phyloP scores from a whole-genome alignment of 2,888 invertebrate species.

The Drosophila robusta region DNA sequence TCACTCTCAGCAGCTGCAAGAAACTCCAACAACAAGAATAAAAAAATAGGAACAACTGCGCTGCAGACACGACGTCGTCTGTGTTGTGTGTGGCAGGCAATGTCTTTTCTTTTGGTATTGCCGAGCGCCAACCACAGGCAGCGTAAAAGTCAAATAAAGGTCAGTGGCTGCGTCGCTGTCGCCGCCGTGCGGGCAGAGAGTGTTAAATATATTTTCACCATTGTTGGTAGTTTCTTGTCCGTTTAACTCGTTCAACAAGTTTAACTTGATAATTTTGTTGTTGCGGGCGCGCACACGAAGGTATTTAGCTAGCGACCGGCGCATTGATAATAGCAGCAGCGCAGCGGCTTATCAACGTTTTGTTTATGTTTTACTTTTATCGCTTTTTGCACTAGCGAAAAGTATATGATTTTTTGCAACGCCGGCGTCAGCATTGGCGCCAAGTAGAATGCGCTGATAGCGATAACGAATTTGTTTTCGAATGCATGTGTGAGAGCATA shows the following conservation, averaged over 20 bases:
- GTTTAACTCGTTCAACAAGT: conserved; percentile 75
- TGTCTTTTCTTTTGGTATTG: conserved; percentile 57
- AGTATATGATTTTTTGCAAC: conserved; percentile 48
- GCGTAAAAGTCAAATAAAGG: conserved; percentile 85
- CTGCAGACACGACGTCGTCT: conserved; percentile 30
- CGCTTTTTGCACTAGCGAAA: conserved; percentile 57
- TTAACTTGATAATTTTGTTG: conserved; percentile 69
- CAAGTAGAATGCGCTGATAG: conserved; percentile 41
- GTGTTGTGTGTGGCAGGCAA: conserved; percentile 51
- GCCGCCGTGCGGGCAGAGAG: conserved; percentile 52
- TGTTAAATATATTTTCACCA: conserved; percentile 64
- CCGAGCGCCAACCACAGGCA: conserved; percentile 48
- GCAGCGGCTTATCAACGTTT: conserved; percentile 65
- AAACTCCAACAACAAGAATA: conserved; percentile 38
- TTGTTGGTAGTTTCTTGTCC: conserved; percentile 70
- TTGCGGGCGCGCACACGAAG: conserved; percentile 42
- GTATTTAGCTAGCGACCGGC: conserved; percentile 54
- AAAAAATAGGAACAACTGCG: conserved; percentile 15
- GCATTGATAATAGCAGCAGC: conserved; percentile 60
- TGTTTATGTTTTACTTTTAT: conserved; percentile 75
- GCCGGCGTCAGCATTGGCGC: conserved; percentile 26
- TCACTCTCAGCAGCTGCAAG: conserved; percentile 29
- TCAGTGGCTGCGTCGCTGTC: conserved; percentile 80
- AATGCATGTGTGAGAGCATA: conserved; percentile 1
- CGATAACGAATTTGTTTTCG: conserved; percentile 39